Conservation (phyloP, 2,888 invertebrate genomes). For the Cetonia aurata region DNA sequence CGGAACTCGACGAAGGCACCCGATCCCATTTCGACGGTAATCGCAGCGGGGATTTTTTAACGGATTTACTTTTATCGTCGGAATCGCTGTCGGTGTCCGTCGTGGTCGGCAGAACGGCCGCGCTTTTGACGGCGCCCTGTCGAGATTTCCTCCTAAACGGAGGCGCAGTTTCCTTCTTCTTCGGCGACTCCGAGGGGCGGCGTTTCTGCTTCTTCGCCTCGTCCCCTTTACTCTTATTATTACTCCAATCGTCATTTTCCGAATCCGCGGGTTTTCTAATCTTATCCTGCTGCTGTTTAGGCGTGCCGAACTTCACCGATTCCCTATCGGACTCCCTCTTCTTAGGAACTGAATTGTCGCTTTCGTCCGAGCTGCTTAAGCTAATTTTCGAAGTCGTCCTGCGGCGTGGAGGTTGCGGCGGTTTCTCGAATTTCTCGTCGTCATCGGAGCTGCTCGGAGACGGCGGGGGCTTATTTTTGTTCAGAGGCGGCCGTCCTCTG, state of each 20-base stretch:
- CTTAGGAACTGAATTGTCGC: slow-evolving; percentile 51
- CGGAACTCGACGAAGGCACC: slow-evolving; percentile 53
- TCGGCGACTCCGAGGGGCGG: slow-evolving; percentile 53
- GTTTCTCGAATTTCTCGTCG: slow-evolving; percentile 59
- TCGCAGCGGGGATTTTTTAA: slow-evolving; percentile 49
- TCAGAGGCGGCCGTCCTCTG: slow-evolving; percentile 60
- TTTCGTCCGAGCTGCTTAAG: slow-evolving; percentile 48
- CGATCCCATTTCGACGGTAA: slow-evolving; percentile 47
- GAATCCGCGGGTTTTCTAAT: slow-evolving; percentile 54
- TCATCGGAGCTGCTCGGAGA: slow-evolving; percentile 64
- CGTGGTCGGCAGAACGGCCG: slow-evolving; percentile 57
- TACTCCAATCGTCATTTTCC: slow-evolving; percentile 62
- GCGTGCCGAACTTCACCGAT: slow-evolving; percentile 48
- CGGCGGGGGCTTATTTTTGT: slow-evolving; percentile 57
- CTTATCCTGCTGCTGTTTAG: slow-evolving; percentile 53
- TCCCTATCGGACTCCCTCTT: slow-evolving; percentile 55
- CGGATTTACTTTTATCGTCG: slow-evolving; percentile 60
- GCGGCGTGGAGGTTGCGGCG: slow-evolving; percentile 54
- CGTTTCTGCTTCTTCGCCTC: slow-evolving; percentile 52
- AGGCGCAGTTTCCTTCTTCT: slow-evolving; percentile 59
- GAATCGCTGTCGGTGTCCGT: slow-evolving; percentile 65
- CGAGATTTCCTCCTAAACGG: slow-evolving; percentile 64
- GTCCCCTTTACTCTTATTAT: slow-evolving; percentile 55
- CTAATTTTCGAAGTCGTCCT: slow-evolving; percentile 55
- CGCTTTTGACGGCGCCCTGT: slow-evolving; percentile 63